Percentiles rank a stretch among this genome's conserved stretches.
phyloP scores from a whole-genome alignment of 1,140 invertebrate genomes.

The Drosophila littoralis region DNA sequence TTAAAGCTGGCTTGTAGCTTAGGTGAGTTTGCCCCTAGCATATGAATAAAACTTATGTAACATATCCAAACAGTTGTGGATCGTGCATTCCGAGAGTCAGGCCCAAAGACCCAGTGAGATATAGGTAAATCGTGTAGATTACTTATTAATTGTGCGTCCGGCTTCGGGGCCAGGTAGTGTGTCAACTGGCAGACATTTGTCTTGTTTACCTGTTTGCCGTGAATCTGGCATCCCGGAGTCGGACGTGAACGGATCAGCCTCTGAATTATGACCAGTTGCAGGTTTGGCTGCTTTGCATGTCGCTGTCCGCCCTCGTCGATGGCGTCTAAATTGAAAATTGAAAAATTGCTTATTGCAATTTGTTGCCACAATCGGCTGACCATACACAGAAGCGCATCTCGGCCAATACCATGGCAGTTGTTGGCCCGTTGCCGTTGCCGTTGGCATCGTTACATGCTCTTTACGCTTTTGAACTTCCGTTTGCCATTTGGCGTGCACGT shows the following conservation, averaged over 20 bases:
- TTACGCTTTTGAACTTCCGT: slow-evolving; percentile 78
- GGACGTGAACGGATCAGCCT: slow-evolving; percentile 3
- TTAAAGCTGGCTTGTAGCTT: too few species aligned
- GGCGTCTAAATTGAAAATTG: slow-evolving; percentile 80
- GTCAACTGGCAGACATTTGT: slow-evolving; percentile 48
- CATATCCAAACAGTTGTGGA: too few species aligned
- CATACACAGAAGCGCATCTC: slow-evolving; percentile 42
- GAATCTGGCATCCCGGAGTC: slow-evolving; percentile 25
- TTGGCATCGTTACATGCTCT: slow-evolving; percentile 69
- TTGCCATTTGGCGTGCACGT: slow-evolving; percentile 76
- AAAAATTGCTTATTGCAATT: slow-evolving; percentile 83
- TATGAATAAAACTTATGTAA: too few species aligned
- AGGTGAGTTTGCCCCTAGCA: too few species aligned
- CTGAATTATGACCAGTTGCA: slow-evolving; percentile 46
- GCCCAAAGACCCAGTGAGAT: neutral
- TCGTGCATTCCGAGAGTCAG: too few species aligned
- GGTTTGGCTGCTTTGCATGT: slow-evolving; percentile 63
- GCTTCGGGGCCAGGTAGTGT: slow-evolving; percentile 20
- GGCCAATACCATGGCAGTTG: neutral
- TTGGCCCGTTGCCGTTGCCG: neutral
- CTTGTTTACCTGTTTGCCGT: slow-evolving; percentile 28
- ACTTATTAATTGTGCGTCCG: slow-evolving; percentile 39
- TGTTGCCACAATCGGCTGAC: slow-evolving; percentile 78
- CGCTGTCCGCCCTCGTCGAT: slow-evolving; percentile 50
- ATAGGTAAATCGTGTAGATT: slow-evolving; percentile 25